These are phyloP conservation scores for Daphoenositta chrysoptera DNA, from an alignment of 2,113 vertebrate species.

Conservation along the genomic window DNA sequence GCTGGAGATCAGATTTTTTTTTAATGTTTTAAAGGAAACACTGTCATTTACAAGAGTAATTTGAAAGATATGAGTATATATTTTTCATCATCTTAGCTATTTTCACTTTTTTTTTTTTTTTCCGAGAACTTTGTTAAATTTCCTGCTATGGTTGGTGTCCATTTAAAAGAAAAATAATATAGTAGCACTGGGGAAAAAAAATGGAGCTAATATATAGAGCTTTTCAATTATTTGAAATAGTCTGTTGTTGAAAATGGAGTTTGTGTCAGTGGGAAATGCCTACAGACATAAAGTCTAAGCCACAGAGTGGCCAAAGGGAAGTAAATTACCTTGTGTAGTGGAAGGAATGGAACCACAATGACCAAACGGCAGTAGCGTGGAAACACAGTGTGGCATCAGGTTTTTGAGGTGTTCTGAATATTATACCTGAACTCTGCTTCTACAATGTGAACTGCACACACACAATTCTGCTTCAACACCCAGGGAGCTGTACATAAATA, in stretches of 20 bases:
- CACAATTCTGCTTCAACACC: background rate
- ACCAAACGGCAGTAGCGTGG: background rate
- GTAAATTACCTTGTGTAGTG: background rate
- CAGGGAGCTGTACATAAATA: background rate
- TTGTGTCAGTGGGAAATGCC: background rate
- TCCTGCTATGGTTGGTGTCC: background rate
- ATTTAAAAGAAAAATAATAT: background rate
- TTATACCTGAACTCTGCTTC: background rate
- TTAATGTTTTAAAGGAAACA: background rate
- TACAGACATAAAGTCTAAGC: fast-evolving
- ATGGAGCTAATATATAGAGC: fast-evolving
- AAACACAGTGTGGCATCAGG: fast-evolving
- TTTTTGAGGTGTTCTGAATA: background rate
- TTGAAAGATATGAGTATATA: background rate
- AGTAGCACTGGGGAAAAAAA: too few species aligned
- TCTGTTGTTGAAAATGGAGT: background rate
- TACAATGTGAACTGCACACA: background rate
- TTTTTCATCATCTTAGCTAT: background rate
- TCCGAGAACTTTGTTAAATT: background rate
- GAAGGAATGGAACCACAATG: background rate
- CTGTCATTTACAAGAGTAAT: background rate
- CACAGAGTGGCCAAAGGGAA: background rate
- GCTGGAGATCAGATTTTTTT: background rate
- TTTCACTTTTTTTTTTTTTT: background rate
- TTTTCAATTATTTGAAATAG: background rate